Evolutionary conservation across 2,113 vertebrate genomes (phyloP), one percentile per base, ranked within the genome.

Genomic region (Gobius niger): DNA sequence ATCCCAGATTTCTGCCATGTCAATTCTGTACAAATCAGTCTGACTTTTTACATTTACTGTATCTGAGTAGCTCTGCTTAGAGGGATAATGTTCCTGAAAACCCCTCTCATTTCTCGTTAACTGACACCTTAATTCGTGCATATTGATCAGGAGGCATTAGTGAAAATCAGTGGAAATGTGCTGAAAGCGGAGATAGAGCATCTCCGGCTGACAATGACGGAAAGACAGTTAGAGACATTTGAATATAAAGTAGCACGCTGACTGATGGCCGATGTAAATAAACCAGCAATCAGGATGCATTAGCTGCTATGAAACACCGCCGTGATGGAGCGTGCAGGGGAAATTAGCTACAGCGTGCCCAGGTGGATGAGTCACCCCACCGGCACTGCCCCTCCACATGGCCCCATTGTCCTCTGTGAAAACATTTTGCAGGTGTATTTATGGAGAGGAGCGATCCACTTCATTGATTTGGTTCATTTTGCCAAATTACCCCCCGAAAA

Each of bases 81-180:
- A 72, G 34, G 74, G 76, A 72, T 77, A 76, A 75, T 68, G 83
- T 85, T 82, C 78, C 63, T 82, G 78, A 82, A 86, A 82, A 84
- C 68, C 57, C 54, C 83, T 75, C 80, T 74, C 49, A 7, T 67
- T 75, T 68, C 75, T 73, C 85, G 83, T 87, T 86, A 88, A 88
- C 76, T 64, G 85, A 85, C 81, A 85, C 86, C 70, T 84, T 76
- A 71, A 87, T 77, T 82, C 81, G 81, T 82, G 82, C 80, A 85
- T 87, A 88, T 88, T 83, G 89, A 90, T 90, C 70, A 77, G 69
- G 57, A 77, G 83, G 75, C 82, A 83, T 87, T 77, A 83, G 56
- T 12, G 47, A 42, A 73, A 89, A 84, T 85, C 87, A 73, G 78
- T 82, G 76, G 80, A 84, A 88, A 57, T 82, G 73, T 85, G 78